Conservation (phyloP, 2,888 invertebrate genomes). For the Mongoloraphidia duomilia region DNA sequence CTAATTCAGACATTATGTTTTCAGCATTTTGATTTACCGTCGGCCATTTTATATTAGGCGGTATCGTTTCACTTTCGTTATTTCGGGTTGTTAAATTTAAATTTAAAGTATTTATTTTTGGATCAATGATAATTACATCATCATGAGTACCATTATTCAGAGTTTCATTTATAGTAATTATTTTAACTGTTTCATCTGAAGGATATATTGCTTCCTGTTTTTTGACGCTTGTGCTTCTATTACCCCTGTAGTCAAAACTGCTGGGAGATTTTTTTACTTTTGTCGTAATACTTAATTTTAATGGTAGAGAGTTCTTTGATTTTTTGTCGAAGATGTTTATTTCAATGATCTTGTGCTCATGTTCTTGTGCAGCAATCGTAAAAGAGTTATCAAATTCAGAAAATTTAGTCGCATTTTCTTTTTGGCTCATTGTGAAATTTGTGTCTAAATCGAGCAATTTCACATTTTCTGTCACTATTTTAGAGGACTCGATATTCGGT, state of each 20-base stretch:
- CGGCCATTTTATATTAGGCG: not conserved
- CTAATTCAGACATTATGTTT: not conserved
- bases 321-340: conserved; percentile 5
- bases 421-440: not conserved
- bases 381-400: conserved; percentile 2
- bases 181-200: not conserved
- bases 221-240: conserved; percentile 1
- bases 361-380: conserved; percentile 1
- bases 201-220: not conserved
- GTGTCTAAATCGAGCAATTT: conserved; percentile 4
- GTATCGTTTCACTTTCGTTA: conserved; percentile 18
- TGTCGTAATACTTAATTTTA: conserved; percentile 2
- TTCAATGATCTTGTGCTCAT: conserved; percentile 6
- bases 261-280: conserved; percentile 1
- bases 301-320: conserved; percentile 1
- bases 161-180: not conserved
- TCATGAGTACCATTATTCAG: not conserved
- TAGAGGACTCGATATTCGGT: conserved; percentile 7
- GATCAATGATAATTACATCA: conserved; percentile 18
- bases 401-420: conserved; percentile 1
- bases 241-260: not conserved
- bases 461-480: not conserved
- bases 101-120: conserved; percentile 35
- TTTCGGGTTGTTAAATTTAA: conserved; percentile 18
- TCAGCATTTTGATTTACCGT: not conserved